Base-by-base conservation (phyloP, 2,888 invertebrate species). In the Fissipunctia ypsillon region DNA sequence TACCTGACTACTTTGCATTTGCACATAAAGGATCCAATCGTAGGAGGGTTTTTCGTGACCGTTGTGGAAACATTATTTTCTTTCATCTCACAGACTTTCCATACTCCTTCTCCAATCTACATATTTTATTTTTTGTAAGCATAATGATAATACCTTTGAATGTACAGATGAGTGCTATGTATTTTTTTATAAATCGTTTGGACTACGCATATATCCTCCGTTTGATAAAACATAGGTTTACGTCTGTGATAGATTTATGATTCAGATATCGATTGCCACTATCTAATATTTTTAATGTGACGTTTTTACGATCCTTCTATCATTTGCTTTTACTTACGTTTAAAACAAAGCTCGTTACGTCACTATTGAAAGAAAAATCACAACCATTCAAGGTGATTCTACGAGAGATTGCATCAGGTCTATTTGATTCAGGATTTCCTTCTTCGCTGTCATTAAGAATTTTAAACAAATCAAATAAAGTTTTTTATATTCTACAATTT, bases 391-490 rank as follows among this genome's bases (percentile, higher is more conserved):
- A 81, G 77, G 76, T 61, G 31, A 69, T 38, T 43, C 56, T n/a
- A 48, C 14, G 31, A 19, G 38, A 66, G 64, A 70, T 76, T 72
- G 67, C 43, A 60, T 64, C 48, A 67, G 48, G 59, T 72, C 48
- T 45, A 66, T 81, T 81, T 69, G 54, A 43, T 65, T 78, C 60
- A 81, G 66, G 60, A 81, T 78, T 69, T 73, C 71, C 81, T 70
- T 68, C 61, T 68, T 50, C 12, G 48, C 68, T 61, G 45, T 71
- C 57, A 71, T 59, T 71, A 63, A 38, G 12, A 35, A 77, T 57
- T 31, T 60, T 16, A 54, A 63, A 59, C 43, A 45, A 41, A 66
- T 69, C 25, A 52, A 66, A 60, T 60, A 43, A 59, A 52, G 5
- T 50, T 31, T 43, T 61, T 76, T 28, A 57, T 31, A 59, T n/a